These are phyloP conservation scores for Centruroides sculpturatus DNA, from an alignment of 1,140 invertebrate species.

Conservation along the genomic window DNA sequence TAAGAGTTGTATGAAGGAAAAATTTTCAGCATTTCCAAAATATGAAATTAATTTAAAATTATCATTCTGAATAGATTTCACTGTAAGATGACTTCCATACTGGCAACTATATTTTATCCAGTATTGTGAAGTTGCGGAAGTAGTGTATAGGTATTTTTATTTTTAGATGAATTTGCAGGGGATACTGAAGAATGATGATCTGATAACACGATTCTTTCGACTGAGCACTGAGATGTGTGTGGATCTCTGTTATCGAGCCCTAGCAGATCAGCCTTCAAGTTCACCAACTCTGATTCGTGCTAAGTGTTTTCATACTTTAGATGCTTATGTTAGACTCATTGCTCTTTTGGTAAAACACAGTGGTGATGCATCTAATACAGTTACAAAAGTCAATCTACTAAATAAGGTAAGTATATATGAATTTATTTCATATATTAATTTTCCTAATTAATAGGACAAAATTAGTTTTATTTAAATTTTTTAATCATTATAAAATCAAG, in stretches of 20 bases:
- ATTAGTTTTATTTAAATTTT: neutral
- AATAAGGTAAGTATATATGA: slow-evolving; percentile 58
- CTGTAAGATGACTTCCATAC: too few relatives aligned
- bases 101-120: too few relatives aligned
- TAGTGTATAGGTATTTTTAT: neutral
- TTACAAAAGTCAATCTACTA: slow-evolving; percentile 88
- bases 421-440: neutral
- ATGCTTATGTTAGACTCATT: slow-evolving; percentile 88
- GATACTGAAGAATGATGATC: slow-evolving; percentile 91
- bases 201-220: slow-evolving; percentile 93
- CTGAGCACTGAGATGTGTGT: slow-evolving; percentile 94
- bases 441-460: neutral
- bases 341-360: slow-evolving; percentile 89
- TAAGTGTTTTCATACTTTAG: slow-evolving; percentile 90
- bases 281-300: slow-evolving; percentile 47
- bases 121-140: too few relatives aligned
- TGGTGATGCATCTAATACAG: slow-evolving; percentile 69
- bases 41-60: too few relatives aligned
- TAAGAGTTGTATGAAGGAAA: too few relatives aligned
- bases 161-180: slow-evolving; percentile 88
- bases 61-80: too few relatives aligned
- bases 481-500: too few relatives aligned
- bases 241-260: slow-evolving; percentile 73
- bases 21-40: too few relatives aligned
- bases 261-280: slow-evolving; percentile 24